Conservation (phyloP, 2,888 invertebrate genomes). For the Yponomeuta malinellus region DNA sequence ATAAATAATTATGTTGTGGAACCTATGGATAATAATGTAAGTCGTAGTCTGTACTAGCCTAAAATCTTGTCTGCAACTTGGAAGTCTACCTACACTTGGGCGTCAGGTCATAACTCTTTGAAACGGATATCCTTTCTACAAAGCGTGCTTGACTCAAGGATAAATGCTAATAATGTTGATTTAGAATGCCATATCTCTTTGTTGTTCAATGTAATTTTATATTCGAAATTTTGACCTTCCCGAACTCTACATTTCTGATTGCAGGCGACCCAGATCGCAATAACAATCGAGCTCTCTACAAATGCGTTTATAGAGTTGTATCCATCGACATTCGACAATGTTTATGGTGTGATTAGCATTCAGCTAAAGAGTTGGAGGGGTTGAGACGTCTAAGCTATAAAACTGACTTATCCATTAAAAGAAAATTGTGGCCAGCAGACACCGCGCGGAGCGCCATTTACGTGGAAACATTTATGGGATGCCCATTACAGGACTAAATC, state of each 20-base stretch:
- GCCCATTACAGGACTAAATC: slow-evolving; percentile 1
- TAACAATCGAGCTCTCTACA: neutral
- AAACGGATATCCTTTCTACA: slow-evolving; percentile 71
- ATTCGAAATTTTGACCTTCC: neutral
- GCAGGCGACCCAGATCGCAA: neutral
- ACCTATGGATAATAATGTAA: no score
- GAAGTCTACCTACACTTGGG: neutral
- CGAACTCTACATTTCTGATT: neutral
- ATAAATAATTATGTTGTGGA: no score
- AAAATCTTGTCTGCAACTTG: no score
- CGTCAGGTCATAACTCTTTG: neutral
- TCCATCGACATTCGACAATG: neutral
- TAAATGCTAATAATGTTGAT: slow-evolving; percentile 50
- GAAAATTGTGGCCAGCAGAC: neutral
- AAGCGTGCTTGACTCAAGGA: slow-evolving; percentile 46
- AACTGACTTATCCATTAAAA: neutral
- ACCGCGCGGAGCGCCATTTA: neutral
- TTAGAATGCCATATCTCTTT: slow-evolving; percentile 40
- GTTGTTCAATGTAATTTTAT: slow-evolving; percentile 24
- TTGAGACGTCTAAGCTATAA: neutral
- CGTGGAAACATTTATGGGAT: neutral
- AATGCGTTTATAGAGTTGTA: neutral
- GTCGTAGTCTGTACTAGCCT: no score
- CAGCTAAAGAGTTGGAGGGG: neutral
- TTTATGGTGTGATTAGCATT: neutral